Percentiles rank a stretch among this genome's conserved stretches.
Conservation (phyloP, 2,797 vertebrate genomes). For the Siniperca scherzeri region DNA sequence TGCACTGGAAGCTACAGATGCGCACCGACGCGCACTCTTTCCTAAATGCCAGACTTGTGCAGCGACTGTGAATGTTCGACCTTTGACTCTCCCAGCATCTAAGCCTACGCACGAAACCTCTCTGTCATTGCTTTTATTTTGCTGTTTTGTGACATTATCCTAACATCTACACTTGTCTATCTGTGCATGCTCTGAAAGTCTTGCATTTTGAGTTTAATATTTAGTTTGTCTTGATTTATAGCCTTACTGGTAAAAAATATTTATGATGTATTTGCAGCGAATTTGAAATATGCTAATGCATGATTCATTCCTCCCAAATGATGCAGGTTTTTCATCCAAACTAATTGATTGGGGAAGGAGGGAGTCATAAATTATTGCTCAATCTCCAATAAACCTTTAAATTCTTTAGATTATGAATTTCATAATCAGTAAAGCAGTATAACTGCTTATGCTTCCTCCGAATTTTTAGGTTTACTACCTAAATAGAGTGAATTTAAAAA, state of each 20-base stretch:
- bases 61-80: slow-evolving; percentile 31
- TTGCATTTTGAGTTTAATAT: neutral
- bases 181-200: neutral
- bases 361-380: slow-evolving; percentile 67
- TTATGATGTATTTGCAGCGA: slow-evolving; percentile 51
- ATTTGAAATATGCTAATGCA: slow-evolving; percentile 54
- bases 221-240: slow-evolving; percentile 37
- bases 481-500: neutral
- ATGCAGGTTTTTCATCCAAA: slow-evolving; percentile 64
- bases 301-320: slow-evolving; percentile 65
- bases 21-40: slow-evolving; percentile 50
- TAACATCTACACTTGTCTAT: neutral
- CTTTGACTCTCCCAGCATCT: slow-evolving; percentile 38
- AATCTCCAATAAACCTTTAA: slow-evolving; percentile 41
- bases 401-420: slow-evolving; percentile 53
- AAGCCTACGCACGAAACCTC: slow-evolving; percentile 39
- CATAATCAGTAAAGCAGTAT: neutral
- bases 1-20: slow-evolving; percentile 68
- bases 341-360: slow-evolving; percentile 67
- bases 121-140: neutral
- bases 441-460: slow-evolving; percentile 10
- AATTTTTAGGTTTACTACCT: slow-evolving; percentile 9
- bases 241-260: slow-evolving; percentile 8
- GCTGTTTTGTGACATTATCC: neutral
- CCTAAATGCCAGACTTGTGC: slow-evolving; percentile 45